Evolutionary conservation across 2,888 invertebrate species (phyloP), one percentile per base, ranked within the genome.

Genomic region (Pollenia labialis): DNA sequence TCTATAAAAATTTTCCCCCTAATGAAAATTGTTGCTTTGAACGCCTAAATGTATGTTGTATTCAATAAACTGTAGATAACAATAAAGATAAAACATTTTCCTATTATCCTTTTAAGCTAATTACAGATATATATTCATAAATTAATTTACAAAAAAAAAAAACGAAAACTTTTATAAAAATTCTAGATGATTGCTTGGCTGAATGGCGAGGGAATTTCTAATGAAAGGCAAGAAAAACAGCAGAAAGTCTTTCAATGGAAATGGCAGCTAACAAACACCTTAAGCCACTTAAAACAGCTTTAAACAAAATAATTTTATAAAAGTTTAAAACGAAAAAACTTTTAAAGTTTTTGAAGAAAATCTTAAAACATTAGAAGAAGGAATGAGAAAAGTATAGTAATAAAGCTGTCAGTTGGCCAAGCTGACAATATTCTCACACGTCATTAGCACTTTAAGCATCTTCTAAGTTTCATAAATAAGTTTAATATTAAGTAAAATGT

Each of bases 221-320:
- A 60, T 60, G 12, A 16, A 60, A 14, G 2, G 23, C 8, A 42
- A 12, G 50, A 42, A 42, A 14, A 44, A 4, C 9, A 76, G 64
- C 62, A 52, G 62, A n/a, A 18, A 64, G 44, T 23, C 72, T 46
- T 44, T 12, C 18, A 46, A 32, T 79, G 50, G 16, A 18, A 79
- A 11, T 79, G 77, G 68, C 68, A 69, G 48, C 48, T 58, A 79
- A 50, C 48, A 66, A 32, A 52, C 69, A 80, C 79, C 79, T 80
- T 60, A 71, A 79, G 81, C 72, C 56, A 81, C 81, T 81, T 81
- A 64, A 69, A 60, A 72, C 42, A 46, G 16, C 32, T 48, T 32
- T 64, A 10, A 80, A 18, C 54, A 64, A 71, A 80, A 62, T 44
- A 62, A 16, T 54, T 72, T 81, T 48, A 10, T 44, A 14, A 81